Percentiles rank a stretch among this genome's conserved stretches.
Evolutionary conservation across 2,888 invertebrate genomes (phyloP).

Genomic region (Caenorhabditis parvicauda): DNA sequence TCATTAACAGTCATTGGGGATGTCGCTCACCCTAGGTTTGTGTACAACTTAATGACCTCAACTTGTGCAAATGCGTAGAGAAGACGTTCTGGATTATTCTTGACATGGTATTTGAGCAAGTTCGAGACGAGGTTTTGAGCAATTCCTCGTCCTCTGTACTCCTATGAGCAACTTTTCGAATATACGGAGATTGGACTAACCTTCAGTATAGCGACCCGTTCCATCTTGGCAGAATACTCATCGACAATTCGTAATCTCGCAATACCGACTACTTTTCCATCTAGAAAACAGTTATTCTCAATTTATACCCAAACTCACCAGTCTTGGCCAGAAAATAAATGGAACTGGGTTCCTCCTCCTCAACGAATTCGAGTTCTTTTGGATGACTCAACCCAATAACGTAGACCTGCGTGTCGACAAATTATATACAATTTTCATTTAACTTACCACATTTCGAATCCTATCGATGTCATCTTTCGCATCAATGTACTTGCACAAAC

Average conservation of each 20-base stretch:
- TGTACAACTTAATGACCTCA: constrained; percentile 16
- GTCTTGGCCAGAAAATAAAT: too few species aligned
- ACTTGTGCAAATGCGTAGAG: constrained; percentile 27
- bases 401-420: too few species aligned
- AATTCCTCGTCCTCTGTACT: constrained; percentile 16
- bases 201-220: constrained; percentile 23
- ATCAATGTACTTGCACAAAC: too few species aligned
- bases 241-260: constrained; percentile 12
- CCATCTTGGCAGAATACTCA: constrained; percentile 14
- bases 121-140: constrained; percentile 14
- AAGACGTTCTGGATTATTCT: constrained; percentile 1
- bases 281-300: constrained; percentile 3
- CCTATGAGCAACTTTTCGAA: too few species aligned
- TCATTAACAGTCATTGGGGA: not conserved
- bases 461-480: too few species aligned
- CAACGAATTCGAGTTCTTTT: too few species aligned
- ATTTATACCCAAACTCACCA: too few species aligned
- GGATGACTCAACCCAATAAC: too few species aligned
- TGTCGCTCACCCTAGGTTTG: constrained; percentile 14
- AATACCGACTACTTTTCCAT: constrained; percentile 13
- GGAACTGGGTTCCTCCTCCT: too few species aligned
- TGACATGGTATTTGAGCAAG: constrained; percentile 8
- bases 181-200: too few species aligned
- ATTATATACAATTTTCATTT: too few species aligned
- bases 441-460: too few species aligned